Evolutionary conservation across 1,140 invertebrate species (phyloP).

Genomic region (Ostrea edulis): DNA sequence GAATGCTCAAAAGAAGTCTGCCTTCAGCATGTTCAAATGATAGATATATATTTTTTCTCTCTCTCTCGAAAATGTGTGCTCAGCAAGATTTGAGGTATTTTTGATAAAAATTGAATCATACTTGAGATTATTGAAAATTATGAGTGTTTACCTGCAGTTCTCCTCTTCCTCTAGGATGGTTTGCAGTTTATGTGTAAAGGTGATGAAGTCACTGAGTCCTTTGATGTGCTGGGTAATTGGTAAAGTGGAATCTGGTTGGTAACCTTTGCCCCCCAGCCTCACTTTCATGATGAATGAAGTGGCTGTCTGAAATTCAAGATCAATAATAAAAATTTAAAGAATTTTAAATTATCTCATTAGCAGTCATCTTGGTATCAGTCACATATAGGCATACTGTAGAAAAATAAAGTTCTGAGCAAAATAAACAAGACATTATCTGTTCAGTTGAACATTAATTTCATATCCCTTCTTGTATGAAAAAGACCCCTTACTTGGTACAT

Average conservation of each 20-base stretch:
- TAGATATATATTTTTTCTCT: slow-evolving; percentile 36
- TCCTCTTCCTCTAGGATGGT: slow-evolving; percentile 77
- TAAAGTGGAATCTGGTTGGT: slow-evolving; percentile 74
- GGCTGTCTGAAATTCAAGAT: slow-evolving; percentile 64
- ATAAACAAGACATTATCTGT: too few relatives aligned
- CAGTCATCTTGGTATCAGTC: background rate
- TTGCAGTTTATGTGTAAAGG: slow-evolving; percentile 76
- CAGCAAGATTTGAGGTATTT: background rate
- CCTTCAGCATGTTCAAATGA: slow-evolving; percentile 9
- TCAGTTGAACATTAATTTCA: too few relatives aligned
- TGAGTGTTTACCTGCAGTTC: slow-evolving; percentile 63
- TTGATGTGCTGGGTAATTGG: slow-evolving; percentile 74
- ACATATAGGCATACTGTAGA: too few relatives aligned
- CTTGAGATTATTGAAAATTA: background rate
- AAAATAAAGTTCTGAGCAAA: too few relatives aligned
- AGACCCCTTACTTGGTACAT: slow-evolving; percentile 77
- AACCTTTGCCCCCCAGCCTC: slow-evolving; percentile 77
- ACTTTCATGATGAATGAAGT: slow-evolving; percentile 75
- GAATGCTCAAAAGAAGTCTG: background rate
- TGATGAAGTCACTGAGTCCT: slow-evolving; percentile 74
- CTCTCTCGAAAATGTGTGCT: slow-evolving; percentile 3
- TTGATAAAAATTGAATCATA: background rate
- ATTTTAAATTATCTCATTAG: background rate
- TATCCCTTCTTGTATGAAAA: too few relatives aligned
- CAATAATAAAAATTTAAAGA: background rate